phyloP scores from a whole-genome alignment of 2,113 vertebrate species.

The Cavia porcellus region DNA sequence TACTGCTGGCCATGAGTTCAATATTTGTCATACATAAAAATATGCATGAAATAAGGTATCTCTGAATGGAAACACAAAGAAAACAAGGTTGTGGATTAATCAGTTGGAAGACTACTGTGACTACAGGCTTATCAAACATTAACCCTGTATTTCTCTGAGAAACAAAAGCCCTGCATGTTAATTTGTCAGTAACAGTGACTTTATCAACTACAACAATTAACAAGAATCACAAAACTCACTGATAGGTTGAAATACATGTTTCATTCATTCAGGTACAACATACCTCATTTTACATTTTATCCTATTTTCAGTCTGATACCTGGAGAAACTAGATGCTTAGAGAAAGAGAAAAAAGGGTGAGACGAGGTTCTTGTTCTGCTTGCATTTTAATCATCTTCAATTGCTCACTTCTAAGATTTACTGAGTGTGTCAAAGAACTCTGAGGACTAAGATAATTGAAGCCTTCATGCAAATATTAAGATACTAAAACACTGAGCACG shows the following conservation, averaged over 20 bases:
- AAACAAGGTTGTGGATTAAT: background rate
- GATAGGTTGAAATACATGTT: background rate
- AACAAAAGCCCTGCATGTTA: background rate
- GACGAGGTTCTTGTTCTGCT: background rate
- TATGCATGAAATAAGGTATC: background rate
- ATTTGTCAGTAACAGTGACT: background rate
- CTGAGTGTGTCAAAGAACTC: background rate
- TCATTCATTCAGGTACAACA: background rate
- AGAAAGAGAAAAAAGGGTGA: background rate
- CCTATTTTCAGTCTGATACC: background rate
- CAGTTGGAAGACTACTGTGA: background rate
- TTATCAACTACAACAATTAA: background rate
- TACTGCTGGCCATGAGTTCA: background rate
- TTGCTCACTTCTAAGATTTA: constrained; percentile 46
- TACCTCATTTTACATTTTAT: background rate
- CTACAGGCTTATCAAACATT: background rate
- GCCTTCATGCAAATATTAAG: constrained; percentile 8
- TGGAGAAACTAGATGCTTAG: background rate
- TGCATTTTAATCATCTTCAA: constrained; percentile 1
- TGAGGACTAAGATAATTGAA: background rate
- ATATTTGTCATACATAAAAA: background rate
- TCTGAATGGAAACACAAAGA: background rate
- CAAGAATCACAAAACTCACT: background rate
- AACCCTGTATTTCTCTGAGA: background rate
- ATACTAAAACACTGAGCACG: background rate